phyloP scores from a whole-genome alignment of 2,113 vertebrate species.

The Prionailurus viverrinus region DNA sequence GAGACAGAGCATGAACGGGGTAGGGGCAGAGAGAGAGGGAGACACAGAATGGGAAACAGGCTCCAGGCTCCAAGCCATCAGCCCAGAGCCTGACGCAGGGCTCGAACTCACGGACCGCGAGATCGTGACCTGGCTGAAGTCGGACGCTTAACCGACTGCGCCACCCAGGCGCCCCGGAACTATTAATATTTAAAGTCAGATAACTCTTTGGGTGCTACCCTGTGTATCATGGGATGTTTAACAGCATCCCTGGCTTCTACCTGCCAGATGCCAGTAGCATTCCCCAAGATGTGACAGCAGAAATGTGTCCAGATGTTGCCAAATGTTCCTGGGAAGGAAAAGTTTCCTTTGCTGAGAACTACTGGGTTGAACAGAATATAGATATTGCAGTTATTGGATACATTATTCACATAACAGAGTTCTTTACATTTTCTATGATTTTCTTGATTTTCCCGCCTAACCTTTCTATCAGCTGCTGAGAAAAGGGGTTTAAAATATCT shows the following conservation, averaged over 20 bases:
- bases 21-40: too few relatives aligned
- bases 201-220: not conserved
- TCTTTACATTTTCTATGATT: not conserved
- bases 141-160: too few relatives aligned
- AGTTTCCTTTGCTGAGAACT: not conserved
- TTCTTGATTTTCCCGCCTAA: not conserved
- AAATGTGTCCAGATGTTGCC: not conserved
- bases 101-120: too few relatives aligned
- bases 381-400: not conserved
- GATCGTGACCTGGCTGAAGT: too few relatives aligned
- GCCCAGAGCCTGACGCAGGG: too few relatives aligned
- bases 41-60: too few relatives aligned
- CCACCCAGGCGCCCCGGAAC: not conserved
- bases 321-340: not conserved
- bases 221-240: not conserved
- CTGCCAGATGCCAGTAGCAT: not conserved
- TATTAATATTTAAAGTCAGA: not conserved
- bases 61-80: too few relatives aligned
- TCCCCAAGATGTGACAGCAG: not conserved
- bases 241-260: not conserved
- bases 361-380: not conserved
- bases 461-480: constrained; percentile 17
- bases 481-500: not conserved
- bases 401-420: not conserved
- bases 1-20: too few relatives aligned